phyloP scores from a whole-genome alignment of 2,888 invertebrate species.

The Hyles lineata region DNA sequence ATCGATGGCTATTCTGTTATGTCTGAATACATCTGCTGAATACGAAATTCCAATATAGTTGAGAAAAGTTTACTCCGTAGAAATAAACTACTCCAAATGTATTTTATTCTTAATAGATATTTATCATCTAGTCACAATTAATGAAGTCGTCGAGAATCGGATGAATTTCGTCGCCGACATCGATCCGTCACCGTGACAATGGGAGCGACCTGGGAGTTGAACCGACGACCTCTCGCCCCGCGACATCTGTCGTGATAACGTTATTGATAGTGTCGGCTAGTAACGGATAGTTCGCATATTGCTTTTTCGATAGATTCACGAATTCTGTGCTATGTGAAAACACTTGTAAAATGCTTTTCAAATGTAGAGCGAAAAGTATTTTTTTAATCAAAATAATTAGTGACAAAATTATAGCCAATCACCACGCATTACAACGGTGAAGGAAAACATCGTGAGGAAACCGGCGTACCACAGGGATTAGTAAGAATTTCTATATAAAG shows the following conservation, averaged over 20 bases:
- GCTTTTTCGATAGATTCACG: background rate
- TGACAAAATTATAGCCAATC: no score
- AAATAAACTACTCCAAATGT: background rate
- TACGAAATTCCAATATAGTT: no score
- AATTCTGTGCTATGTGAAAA: background rate
- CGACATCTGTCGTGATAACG: constrained; percentile 64
- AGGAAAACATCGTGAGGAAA: no score
- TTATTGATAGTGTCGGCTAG: constrained; percentile 51
- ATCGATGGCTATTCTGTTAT: no score
- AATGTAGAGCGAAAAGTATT: no score
- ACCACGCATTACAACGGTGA: no score
- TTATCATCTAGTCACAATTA: background rate
- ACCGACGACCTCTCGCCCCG: constrained; percentile 31
- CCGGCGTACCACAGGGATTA: no score
- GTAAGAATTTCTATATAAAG: no score
- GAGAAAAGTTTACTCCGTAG: no score
- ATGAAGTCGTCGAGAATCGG: constrained; percentile 2
- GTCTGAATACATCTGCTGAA: no score
- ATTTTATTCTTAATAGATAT: constrained; percentile 6
- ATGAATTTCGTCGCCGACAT: constrained; percentile 36
- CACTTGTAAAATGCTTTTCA: no score
- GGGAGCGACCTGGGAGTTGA: constrained; percentile 43
- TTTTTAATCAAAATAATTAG: no score
- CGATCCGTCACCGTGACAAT: constrained; percentile 66
- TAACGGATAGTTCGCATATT: constrained; percentile 33